Base-by-base conservation (phyloP, 2,888 invertebrate genomes). In the Cheilosia scutellata region DNA sequence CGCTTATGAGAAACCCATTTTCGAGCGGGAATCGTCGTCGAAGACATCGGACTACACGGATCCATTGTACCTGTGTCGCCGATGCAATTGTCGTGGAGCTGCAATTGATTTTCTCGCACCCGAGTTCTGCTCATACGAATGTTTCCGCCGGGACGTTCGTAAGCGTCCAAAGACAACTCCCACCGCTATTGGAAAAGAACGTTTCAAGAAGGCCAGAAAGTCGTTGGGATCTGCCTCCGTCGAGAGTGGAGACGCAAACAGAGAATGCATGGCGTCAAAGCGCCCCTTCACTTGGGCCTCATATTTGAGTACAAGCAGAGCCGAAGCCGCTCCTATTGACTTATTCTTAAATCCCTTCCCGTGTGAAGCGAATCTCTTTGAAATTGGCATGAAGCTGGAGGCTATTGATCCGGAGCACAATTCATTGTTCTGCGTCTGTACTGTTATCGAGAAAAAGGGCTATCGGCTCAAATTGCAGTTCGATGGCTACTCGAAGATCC, bases 361-460 rank as follows among this genome's bases (percentile, higher is more conserved):
- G 0, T 90, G 90, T 62, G 94, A 93, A 5, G 94, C 96, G 87
- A 97, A 97, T 92, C 94, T 94, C 33, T 97, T 97, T 89, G 95
- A 95, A 90, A 94, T 96, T 49, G 97, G 97, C 3, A 97, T 98
- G 97, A 96, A 97, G 89, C 91, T 98, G 89, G 98, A 98, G 93
- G 98, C 97, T 2, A 96, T 98, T 55, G 98, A 99, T 93, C 98
- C 98, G 0, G 95, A 96, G 89, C 97, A 98, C 92, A 98, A 97
- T 75, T 96, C 97, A 0, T 93, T 97, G 80, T 97, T 97, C 91
- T 98, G 98, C 91, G 97, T 98, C 29, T 94, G 97, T 70, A 96
- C 96, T 0, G 96, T 98, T 31, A 95, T 95, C 0, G 96, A 97
- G 91, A 95, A 96, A 84, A 94, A 94, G 90, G 98, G 98, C 0